Base-by-base conservation (phyloP, 2,888 invertebrate species). In the Thalpophila matura region DNA sequence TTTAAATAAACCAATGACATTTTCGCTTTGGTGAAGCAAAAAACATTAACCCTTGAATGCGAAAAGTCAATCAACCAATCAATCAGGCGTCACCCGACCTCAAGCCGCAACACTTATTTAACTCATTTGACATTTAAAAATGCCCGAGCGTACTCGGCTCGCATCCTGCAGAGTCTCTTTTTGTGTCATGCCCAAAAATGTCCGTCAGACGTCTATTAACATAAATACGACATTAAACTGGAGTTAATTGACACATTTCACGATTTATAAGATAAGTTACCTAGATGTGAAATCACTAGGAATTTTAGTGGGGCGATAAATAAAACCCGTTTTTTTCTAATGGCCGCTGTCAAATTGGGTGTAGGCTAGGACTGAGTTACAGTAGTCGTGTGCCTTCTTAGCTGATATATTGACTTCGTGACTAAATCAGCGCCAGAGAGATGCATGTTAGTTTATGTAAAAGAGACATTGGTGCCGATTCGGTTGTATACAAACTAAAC, bases 171-270 rank as follows among this genome's bases (percentile, higher is more conserved):
- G 81, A 74, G 82, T 86, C 80, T 89, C 89, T 90, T 89, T 91
- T 88, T 88, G 89, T 90, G 84, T 83, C n/a, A 82, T 83, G 77
- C 82, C 84, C 88, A 78, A 74, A 86, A 84, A 85, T 83, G 89
- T 90, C 89, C 88, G 83, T 90, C 88, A 88, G 87, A 80, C 80
- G 69, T 72, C 70, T 81, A 94, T 95, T 94, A 88, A 91, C 94
- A 95, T 95, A 93, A 93, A 93, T 92, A 90, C 90, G 80, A 90
- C 93, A 95, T 95, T 94, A 93, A 85, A 86, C 82, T 82, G 89
- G 91, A 91, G 90, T 93, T 94, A 94, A 95, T 95, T 94, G 94
- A 95, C 94, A 93, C 91, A 90, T 93, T 89, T 88, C 86, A 91
- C 89, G 93, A 94, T 94, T 94, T 94, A 94, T 94, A 85, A 84